phyloP scores from a whole-genome alignment of 2,113 vertebrate genomes.

The Ictalurus punctatus region DNA sequence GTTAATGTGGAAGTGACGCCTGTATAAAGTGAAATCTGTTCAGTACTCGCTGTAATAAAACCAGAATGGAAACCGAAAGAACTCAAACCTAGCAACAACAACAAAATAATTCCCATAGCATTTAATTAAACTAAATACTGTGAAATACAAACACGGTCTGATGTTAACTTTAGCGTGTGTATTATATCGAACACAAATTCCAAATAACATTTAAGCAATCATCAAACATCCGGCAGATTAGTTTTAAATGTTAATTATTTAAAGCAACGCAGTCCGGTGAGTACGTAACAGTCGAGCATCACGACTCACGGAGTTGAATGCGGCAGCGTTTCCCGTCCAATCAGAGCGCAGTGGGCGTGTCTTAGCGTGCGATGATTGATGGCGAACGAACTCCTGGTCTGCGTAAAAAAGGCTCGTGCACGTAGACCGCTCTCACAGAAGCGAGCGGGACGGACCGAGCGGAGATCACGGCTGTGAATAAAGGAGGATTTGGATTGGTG shows the following conservation, averaged over 20 bases:
- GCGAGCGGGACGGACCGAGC: background rate
- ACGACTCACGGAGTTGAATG: background rate
- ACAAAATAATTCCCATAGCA: too few relatives aligned
- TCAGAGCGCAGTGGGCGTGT: background rate
- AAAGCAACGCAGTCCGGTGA: too few relatives aligned
- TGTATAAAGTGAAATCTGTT: background rate
- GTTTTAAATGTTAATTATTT: background rate
- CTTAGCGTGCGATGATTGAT: background rate
- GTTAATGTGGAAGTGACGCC: background rate
- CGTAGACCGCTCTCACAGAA: too few relatives aligned
- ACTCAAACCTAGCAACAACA: background rate
- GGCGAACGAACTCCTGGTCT: background rate
- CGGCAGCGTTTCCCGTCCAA: background rate
- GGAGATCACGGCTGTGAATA: background rate
- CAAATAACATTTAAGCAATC: background rate
- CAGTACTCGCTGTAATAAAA: too few relatives aligned
- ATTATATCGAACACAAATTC: background rate
- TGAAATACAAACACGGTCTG: too few relatives aligned
- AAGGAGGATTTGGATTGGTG: background rate
- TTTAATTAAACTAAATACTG: too few relatives aligned
- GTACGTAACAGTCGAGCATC: too few relatives aligned
- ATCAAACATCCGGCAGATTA: background rate
- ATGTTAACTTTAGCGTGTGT: too few relatives aligned
- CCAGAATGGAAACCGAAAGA: background rate
- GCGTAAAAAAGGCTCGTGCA: background rate